Conservation (phyloP, 2,797 vertebrate genomes). For the Macropodus opercularis region DNA sequence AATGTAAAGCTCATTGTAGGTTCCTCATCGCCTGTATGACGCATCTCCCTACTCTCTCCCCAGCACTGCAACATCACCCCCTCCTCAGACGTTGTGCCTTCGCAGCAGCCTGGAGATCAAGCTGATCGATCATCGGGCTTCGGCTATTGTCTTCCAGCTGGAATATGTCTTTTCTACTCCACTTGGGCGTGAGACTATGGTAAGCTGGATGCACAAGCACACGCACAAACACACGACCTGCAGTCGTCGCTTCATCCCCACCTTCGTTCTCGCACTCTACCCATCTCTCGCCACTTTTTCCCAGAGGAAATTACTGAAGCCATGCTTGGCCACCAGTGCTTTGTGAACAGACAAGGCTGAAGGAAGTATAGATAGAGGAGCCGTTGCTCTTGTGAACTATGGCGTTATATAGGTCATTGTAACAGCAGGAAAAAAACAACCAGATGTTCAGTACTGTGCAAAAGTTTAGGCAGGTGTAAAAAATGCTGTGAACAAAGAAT, state of each 20-base stretch:
- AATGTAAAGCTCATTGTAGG: too few species aligned
- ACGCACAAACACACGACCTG: not conserved
- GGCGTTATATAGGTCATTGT: too few species aligned
- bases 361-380: conserved; percentile 15
- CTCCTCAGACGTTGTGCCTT: conserved; percentile 77
- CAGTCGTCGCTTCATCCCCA: conserved; percentile 10
- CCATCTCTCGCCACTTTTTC: conserved; percentile 38
- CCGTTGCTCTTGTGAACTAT: too few species aligned
- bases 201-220: conserved; percentile 65
- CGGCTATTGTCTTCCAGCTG: conserved; percentile 88
- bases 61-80: conserved; percentile 58
- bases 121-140: conserved; percentile 83
- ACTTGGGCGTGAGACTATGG: conserved; percentile 78
- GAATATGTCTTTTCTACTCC: conserved; percentile 88
- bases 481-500: too few species aligned
- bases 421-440: too few species aligned
- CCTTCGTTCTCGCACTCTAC: conserved; percentile 23
- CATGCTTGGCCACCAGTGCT: conserved; percentile 43
- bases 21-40: too few species aligned
- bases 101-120: conserved; percentile 88
- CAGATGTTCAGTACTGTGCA: too few species aligned
- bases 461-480: too few species aligned
- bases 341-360: conserved; percentile 54
- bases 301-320: conserved; percentile 70
- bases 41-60: conserved; percentile 36